Evolutionary conservation across 2,797 vertebrate species (phyloP), one percentile per base, ranked within the genome.

Genomic region (Odontamblyopus lacepedii): DNA sequence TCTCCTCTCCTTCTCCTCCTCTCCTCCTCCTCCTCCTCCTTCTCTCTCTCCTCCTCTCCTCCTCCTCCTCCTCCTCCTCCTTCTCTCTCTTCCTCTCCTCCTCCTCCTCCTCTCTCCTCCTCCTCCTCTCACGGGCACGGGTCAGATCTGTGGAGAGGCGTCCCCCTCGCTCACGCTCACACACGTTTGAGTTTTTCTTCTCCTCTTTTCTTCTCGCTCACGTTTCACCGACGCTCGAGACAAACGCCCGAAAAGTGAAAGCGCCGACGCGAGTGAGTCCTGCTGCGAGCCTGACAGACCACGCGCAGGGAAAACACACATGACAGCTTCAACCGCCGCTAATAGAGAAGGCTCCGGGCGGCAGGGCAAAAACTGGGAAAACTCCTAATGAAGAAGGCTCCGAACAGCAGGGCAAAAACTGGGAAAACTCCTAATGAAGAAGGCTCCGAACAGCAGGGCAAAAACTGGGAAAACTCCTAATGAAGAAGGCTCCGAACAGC

Each of bases 271-370:
- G 12, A 15, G 23, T 1, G 6, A 26, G 19, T 38, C 32, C 35
- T 35, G 23, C 65, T 32, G 76, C 27, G 41, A 12, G 67, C 68
- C 81, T 87, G 88, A 88, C 83, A 83, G 84, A 73, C 65, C 51
- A 64, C 19, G 5, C 59, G 7, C 74, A 76, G 83, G 62, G 86
- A 84, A 77, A 84, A 87, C 86, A 77, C 82, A 77, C 41, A 59
- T 91, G 91, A 91, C 88, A 78, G 91, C 88, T 91, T 83, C 79
- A 86, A 85, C 87, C 82, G 77, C 67, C 75, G 78, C 87, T 87
- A 89, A 89, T 89, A 90, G 88, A 90, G 78, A 83, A 85, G 81
- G 15, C 2, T 2, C 7, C 7, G 64, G 30, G 27, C 48, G 23
- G 11, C 2, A 53, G 38, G 16, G n/a, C 48, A 48, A 30, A 44